A percentile compares a stretch with the other conserved stretches of the same genome.
These are phyloP conservation scores for Syrmaticus mikado DNA, from an alignment of 2,113 vertebrate species.

Conservation along the genomic window DNA sequence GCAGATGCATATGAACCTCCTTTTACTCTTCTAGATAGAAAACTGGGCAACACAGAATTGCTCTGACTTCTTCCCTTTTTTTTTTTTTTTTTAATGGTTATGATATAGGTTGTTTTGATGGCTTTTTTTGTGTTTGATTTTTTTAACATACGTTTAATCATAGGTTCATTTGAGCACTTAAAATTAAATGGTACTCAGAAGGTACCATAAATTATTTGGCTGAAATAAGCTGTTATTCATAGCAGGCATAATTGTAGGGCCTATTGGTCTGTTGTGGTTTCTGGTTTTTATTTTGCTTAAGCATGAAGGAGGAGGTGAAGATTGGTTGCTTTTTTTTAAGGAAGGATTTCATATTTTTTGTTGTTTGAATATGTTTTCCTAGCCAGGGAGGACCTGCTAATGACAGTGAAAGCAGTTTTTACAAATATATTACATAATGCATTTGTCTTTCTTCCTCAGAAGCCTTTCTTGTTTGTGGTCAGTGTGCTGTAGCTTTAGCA, in stretches of 20 bases:
- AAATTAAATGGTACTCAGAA: background rate
- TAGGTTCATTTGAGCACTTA: background rate
- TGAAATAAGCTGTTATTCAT: background rate
- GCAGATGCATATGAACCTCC: background rate
- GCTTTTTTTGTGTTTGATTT: background rate
- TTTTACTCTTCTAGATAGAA: background rate
- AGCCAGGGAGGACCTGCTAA: background rate
- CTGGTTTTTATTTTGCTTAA: background rate
- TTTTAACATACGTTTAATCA: background rate
- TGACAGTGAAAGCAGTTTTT: background rate
- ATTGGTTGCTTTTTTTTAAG: background rate
- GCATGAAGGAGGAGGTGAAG: background rate
- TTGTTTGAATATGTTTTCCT: background rate
- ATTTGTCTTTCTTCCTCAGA: background rate
- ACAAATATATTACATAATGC: accelerated
- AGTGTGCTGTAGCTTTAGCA: background rate
- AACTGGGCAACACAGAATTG: background rate
- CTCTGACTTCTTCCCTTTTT: background rate
- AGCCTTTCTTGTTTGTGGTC: background rate
- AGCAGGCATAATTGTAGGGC: background rate
- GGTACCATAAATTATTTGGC: background rate
- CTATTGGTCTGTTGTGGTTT: background rate
- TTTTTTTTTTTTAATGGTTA: background rate
- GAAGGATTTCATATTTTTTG: background rate
- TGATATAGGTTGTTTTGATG: background rate